phyloP scores from a whole-genome alignment of 2,888 invertebrate genomes.

The Metalampra italica region DNA sequence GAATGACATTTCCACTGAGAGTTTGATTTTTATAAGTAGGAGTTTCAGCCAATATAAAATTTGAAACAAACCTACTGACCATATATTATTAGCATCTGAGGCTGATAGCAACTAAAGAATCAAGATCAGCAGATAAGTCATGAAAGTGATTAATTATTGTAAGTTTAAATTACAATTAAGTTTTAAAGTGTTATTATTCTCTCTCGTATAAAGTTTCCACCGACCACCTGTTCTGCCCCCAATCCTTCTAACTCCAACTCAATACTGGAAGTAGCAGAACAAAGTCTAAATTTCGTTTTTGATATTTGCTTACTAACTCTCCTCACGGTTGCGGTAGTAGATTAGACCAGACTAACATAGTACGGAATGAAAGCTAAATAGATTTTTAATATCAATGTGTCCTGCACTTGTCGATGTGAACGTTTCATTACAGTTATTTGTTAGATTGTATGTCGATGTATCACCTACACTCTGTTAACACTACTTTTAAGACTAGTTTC shows the following conservation, averaged over 20 bases:
- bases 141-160: too few relatives aligned
- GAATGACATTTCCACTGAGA: too few relatives aligned
- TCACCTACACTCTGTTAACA: slow-evolving; percentile 67
- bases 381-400: slow-evolving; percentile 60
- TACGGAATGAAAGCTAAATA: slow-evolving; percentile 71
- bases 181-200: not conserved
- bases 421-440: slow-evolving; percentile 66
- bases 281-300: slow-evolving; percentile 80
- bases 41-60: too few relatives aligned
- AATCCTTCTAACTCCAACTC: slow-evolving; percentile 39
- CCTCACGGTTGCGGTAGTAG: slow-evolving; percentile 76
- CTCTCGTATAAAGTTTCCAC: slow-evolving; percentile 49
- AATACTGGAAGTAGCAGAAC: slow-evolving; percentile 67
- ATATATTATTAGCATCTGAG: too few relatives aligned
- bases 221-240: slow-evolving; percentile 61
- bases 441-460: slow-evolving; percentile 76
- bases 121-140: too few relatives aligned
- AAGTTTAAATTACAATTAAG: not conserved
- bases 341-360: slow-evolving; percentile 58
- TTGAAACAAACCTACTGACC: too few relatives aligned
- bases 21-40: too few relatives aligned
- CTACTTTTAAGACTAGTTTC: slow-evolving; percentile 37
- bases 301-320: slow-evolving; percentile 73
- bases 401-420: slow-evolving; percentile 65
- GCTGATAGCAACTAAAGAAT: too few relatives aligned